phyloP scores from a whole-genome alignment of 2,888 invertebrate genomes.

The Cheilosia pagana region DNA sequence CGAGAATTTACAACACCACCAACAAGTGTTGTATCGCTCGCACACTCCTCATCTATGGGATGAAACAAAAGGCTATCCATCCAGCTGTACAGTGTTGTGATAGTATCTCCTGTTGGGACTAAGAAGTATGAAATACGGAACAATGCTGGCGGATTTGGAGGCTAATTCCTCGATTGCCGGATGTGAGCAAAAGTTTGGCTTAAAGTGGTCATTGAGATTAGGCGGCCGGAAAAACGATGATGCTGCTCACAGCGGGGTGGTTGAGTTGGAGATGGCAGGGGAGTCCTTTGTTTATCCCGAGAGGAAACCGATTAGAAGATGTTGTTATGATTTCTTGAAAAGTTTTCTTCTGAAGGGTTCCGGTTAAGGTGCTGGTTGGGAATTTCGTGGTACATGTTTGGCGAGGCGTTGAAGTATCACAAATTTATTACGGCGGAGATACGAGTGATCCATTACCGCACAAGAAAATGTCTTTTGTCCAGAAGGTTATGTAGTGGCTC shows the following conservation, averaged over 20 bases:
- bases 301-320: conserved; percentile 69
- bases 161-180: conserved; percentile 72
- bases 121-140: conserved; percentile 40
- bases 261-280: background rate
- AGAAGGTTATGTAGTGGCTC: too few species aligned
- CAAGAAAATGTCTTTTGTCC: too few species aligned
- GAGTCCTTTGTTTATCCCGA: conserved; percentile 5
- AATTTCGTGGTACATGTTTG: background rate
- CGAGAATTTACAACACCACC: conserved; percentile 66
- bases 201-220: conserved; percentile 74
- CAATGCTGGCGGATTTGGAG: conserved; percentile 67
- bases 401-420: conserved; percentile 48
- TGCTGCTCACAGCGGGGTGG: conserved; percentile 40
- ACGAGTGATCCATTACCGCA: too few species aligned
- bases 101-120: conserved; percentile 44
- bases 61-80: conserved; percentile 44
- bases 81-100: conserved; percentile 13
- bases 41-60: conserved; percentile 28
- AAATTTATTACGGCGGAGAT: conserved; percentile 17
- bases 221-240: conserved; percentile 70
- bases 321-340: conserved; percentile 60
- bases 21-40: conserved; percentile 68
- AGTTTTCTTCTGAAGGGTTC: conserved; percentile 58
- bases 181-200: conserved; percentile 69
- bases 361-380: conserved; percentile 27